These are phyloP conservation scores for Amblyraja radiata DNA, from an alignment of 2,797 vertebrate genomes.

Conservation along the genomic window DNA sequence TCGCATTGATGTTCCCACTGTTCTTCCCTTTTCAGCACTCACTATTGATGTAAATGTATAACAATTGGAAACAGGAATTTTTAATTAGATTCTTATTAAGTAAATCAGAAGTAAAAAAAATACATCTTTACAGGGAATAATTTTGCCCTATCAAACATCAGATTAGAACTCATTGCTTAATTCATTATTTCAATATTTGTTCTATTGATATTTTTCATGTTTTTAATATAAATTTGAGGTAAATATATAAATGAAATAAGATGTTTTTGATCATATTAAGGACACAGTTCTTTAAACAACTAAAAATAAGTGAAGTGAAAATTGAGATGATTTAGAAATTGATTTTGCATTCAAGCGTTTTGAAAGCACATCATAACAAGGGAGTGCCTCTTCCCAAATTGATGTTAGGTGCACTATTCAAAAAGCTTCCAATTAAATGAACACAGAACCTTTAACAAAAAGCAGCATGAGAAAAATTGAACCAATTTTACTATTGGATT, in stretches of 20 bases:
- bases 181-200: neutral
- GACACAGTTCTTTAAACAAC: neutral
- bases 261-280: neutral
- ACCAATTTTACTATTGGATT: neutral
- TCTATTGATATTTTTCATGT: neutral
- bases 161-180: neutral
- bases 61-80: neutral
- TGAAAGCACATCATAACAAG: too few species aligned
- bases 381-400: neutral
- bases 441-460: neutral
- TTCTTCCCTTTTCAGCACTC: neutral
- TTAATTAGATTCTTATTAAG: neutral
- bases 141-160: conserved; percentile 3
- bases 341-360: neutral
- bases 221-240: neutral
- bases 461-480: neutral
- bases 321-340: neutral
- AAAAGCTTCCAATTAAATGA: neutral
- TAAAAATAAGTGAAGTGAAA: neutral
- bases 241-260: neutral
- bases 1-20: neutral
- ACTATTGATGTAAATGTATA: conserved; percentile 13
- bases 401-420: neutral
- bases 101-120: conserved; percentile 14
- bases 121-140: neutral